These are phyloP conservation scores for Pomacea canaliculata DNA, from an alignment of 2,888 invertebrate species.

Conservation along the genomic window DNA sequence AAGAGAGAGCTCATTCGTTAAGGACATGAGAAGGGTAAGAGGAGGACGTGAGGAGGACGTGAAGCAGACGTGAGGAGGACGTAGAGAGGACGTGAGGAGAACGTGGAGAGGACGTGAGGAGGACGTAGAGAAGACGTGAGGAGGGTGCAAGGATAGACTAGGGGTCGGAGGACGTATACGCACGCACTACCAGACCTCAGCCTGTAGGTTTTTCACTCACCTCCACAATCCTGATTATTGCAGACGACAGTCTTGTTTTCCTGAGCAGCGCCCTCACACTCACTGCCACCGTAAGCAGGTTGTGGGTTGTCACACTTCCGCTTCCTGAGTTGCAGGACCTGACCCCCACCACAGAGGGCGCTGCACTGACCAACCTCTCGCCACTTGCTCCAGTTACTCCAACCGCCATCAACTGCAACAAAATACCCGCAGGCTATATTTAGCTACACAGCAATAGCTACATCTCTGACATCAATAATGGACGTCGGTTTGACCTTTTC, in stretches of 20 bases:
- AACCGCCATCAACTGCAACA: constrained; percentile 28
- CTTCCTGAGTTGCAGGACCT: constrained; percentile 16
- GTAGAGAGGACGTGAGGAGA: too few species aligned
- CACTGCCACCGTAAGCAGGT: constrained; percentile 24
- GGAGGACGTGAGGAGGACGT: too few species aligned
- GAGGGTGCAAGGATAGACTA: too few species aligned
- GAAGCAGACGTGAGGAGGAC: too few species aligned
- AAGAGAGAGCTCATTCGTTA: too few species aligned
- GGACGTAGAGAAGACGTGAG: too few species aligned
- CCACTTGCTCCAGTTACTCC: constrained; percentile 31
- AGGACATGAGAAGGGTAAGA: too few species aligned
- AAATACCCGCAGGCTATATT: not conserved
- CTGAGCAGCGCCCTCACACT: constrained; percentile 18
- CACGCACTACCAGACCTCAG: not conserved
- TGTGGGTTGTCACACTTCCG: constrained; percentile 29
- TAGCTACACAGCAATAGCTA: too few species aligned
- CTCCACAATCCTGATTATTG: constrained; percentile 25
- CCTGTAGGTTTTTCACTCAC: constrained; percentile 7
- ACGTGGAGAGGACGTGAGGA: too few species aligned
- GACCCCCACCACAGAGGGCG: constrained; percentile 27
- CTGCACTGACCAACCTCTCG: constrained; percentile 26
- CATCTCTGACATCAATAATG: too few species aligned
- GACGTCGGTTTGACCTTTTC: too few species aligned
- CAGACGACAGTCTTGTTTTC: constrained; percentile 21
- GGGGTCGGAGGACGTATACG: not conserved